phyloP scores from a whole-genome alignment of 2,888 invertebrate species.

The Ceramica pisi region DNA sequence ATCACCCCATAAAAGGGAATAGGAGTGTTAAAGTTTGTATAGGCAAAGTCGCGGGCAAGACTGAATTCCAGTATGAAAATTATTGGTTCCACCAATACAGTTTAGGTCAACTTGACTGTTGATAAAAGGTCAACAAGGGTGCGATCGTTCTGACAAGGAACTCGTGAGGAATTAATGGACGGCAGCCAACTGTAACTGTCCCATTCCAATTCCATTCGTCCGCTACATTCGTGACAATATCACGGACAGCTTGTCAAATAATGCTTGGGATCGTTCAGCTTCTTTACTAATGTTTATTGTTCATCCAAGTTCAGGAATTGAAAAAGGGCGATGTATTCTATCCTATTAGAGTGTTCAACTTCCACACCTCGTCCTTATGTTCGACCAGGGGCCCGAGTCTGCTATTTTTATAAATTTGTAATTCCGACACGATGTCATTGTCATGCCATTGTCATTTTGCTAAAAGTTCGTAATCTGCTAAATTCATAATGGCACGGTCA shows the following conservation, averaged over 20 bases:
- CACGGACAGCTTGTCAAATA: slow-evolving; percentile 2
- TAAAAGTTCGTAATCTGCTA: too few species aligned
- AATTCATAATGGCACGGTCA: too few species aligned
- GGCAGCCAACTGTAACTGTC: slow-evolving; percentile 35
- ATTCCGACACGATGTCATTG: too few species aligned
- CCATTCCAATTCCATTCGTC: slow-evolving; percentile 10
- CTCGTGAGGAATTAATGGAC: slow-evolving; percentile 44
- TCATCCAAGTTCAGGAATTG: background rate
- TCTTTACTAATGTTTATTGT: background rate
- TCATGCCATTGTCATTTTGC: too few species aligned
- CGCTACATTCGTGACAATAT: slow-evolving; percentile 19
- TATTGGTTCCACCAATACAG: background rate
- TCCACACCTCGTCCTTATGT: too few species aligned
- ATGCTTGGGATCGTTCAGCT: background rate
- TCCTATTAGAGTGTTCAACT: too few species aligned
- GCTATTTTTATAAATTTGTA: too few species aligned
- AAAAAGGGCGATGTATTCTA: too few species aligned
- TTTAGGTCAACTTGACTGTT: slow-evolving; percentile 13
- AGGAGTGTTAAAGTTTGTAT: background rate
- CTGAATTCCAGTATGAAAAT: background rate
- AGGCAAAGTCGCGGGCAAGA: too few species aligned
- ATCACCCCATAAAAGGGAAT: background rate
- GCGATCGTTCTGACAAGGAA: slow-evolving; percentile 31
- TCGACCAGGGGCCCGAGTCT: too few species aligned
- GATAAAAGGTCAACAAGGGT: slow-evolving; percentile 40